Base-by-base conservation (phyloP, 37 sponge, comb jelly and placozoan genomes). In the Diacarnus erythraeanus region DNA sequence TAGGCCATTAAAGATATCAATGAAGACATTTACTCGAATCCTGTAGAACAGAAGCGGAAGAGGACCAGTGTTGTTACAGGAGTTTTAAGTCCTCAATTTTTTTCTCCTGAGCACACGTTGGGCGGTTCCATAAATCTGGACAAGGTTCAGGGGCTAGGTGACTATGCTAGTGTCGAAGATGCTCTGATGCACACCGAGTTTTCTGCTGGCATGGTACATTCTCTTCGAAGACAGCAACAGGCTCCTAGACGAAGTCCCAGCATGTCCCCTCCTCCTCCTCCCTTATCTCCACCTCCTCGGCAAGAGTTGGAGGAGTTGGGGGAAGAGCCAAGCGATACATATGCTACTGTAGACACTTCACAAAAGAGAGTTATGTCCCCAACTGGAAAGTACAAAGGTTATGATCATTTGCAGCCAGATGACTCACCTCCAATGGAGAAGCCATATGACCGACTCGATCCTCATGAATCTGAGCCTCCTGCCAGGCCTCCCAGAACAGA, bases 101-200 rank as follows among this genome's bases (percentile, higher is more conserved):
- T 78, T 34, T 63, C 78, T 26, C 78, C 68, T 29, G 68, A 65
- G 18, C 66, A 67, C 31, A 40, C 43, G 1, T 1, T 3, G 26
- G 43, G 43, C 3, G 43, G 43, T 8, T 21, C 41, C 43, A 40
- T 71, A 40, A 27, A 23, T 71, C 42, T 71, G 42, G 43, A 71
- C 25, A 36, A 25, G 2, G 15, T 3, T 25, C 15, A 5, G 42
- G 42, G 2, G 1, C 25, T 41, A 57, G 34, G 58, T 5, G 74
- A 74, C 35, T 74, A 74, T 42, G 74, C 74, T 31, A 74, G 74
- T 30, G 74, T 74, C 27, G 34, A 74, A 36, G 74, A 74, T 56
- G 74, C 74, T 36, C 22, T 74, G 57, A 47, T 15, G 18, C 36
- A 34, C 41, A 38, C 54, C 9, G 74, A 56, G 31, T 56, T 31